Base-by-base conservation (phyloP, 2,113 vertebrate species). In the Coryphaenoides rupestris region DNA sequence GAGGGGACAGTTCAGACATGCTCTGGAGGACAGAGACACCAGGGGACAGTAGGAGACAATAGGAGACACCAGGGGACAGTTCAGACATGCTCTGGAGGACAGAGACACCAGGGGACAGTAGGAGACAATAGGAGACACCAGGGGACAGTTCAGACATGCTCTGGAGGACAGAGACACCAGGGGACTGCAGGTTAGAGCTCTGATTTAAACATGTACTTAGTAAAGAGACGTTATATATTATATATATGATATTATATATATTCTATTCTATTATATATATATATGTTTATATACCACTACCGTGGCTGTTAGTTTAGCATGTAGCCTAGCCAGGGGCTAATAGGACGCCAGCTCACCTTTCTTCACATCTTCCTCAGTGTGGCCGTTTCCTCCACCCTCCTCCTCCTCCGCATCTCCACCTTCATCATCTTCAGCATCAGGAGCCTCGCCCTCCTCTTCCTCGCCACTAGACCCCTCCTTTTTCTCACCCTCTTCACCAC, bases 291-390 rank as follows among this genome's bases (percentile, higher is more conserved):
- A n/a, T n/a, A n/a, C n/a, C n/a, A n/a, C n/a, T n/a, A n/a, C n/a
- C n/a, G n/a, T n/a, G 24, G 6, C 24, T 26, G 3, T 26, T 26
- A 6, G 24, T 26, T 26, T 26, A 26, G 24, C 3, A 6, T 26
- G 24, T 26, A 26, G 24, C 24, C 6, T 3, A 26, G 24, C 24
- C 24, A 26, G 6, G 3, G 24, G 24, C 24, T 26, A 26, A 6
- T 6, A 26, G 46, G 12, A 47, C 46, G 10, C 46, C 24, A 45
- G 17, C 22, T 47, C 52, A 84, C 82, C 79, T 74, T 21, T 73
- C 52, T 64, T 76, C 3, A 80, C 21, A 17, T 65, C 7, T 1
- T 65, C 17, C 10, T 65, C 24, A 9, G 54, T 28, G 10, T 73
- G 22, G 17, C 21, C 15, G 12, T 63, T 23, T 2, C 40, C 49